A percentile compares a stretch with the other conserved stretches of the same genome.
Evolutionary conservation across 2,113 vertebrate genomes (phyloP).

Genomic region (Otolemur garnettii): DNA sequence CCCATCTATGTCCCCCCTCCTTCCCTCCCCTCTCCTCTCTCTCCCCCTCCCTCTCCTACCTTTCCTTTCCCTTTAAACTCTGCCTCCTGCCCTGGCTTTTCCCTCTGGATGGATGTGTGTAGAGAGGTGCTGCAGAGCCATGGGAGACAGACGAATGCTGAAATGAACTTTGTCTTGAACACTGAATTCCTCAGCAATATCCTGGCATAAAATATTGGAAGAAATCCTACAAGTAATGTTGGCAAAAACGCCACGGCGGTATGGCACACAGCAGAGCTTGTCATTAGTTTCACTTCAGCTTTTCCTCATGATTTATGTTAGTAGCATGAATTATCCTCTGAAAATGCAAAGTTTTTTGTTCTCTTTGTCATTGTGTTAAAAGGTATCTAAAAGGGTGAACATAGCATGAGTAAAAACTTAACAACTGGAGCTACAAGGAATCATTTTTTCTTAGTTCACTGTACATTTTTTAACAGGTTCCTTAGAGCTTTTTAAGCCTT

Average conservation of each 20-base stretch:
- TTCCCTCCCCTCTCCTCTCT: too few species aligned
- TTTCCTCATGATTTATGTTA: background rate
- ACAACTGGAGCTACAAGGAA: background rate
- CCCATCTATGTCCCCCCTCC: too few species aligned
- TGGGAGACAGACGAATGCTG: background rate
- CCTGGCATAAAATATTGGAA: background rate
- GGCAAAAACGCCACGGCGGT: background rate
- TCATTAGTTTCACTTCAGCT: background rate
- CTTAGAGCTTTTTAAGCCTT: background rate
- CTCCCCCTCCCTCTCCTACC: background rate
- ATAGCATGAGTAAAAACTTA: background rate
- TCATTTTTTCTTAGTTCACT: background rate
- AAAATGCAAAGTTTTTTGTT: background rate
- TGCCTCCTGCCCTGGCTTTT: background rate
- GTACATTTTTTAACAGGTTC: background rate
- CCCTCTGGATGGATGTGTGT: background rate
- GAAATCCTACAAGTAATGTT: background rate
- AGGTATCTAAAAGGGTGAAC: background rate
- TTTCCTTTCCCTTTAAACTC: background rate
- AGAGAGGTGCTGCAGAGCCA: background rate
- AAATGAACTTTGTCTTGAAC: background rate
- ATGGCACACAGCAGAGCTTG: background rate
- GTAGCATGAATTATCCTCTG: background rate
- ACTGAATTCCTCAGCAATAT: background rate
- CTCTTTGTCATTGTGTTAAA: conserved; percentile 14